Conservation (phyloP, 2,797 vertebrate genomes). For the Liasis olivaceus region DNA sequence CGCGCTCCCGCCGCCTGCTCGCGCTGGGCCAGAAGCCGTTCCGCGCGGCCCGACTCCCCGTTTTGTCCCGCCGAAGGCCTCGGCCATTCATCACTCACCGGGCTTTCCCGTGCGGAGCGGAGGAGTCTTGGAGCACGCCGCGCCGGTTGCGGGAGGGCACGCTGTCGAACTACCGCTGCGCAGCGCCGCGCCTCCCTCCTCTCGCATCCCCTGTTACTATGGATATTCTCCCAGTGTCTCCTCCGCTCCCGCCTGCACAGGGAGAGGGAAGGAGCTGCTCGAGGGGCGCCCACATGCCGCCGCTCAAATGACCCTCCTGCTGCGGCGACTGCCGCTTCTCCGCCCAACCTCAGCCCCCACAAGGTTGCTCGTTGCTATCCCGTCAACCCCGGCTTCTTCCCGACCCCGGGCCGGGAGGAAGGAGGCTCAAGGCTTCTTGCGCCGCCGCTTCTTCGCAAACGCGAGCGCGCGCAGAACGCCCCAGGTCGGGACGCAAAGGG, state of each 20-base stretch:
- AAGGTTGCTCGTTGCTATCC: neutral
- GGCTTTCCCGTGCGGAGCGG: neutral
- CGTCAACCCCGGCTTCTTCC: neutral
- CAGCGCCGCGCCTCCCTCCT: constrained; percentile 46
- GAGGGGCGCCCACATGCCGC: constrained; percentile 23
- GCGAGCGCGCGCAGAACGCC: neutral
- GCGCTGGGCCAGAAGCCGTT: neutral
- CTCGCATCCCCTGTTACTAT: constrained; percentile 73
- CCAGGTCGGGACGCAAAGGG: neutral
- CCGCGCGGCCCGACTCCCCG: neutral
- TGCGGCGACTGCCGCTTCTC: constrained; percentile 8
- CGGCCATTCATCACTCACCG: constrained; percentile 11
- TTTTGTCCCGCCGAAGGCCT: neutral
- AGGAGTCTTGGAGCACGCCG: constrained; percentile 30
- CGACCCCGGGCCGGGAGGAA: neutral
- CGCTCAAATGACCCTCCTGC: constrained; percentile 15
- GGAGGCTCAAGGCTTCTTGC: neutral
- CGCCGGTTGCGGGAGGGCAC: constrained; percentile 44
- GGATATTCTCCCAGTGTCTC: constrained; percentile 63
- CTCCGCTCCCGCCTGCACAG: constrained; percentile 64
- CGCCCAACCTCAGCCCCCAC: neutral
- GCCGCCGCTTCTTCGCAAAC: neutral
- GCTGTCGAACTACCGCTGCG: constrained; percentile 46
- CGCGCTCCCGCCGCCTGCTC: constrained; percentile 19
- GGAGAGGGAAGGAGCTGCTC: constrained; percentile 37